Evolutionary conservation across 2,113 vertebrate genomes (phyloP).

Genomic region (Platysternon megacephalum): DNA sequence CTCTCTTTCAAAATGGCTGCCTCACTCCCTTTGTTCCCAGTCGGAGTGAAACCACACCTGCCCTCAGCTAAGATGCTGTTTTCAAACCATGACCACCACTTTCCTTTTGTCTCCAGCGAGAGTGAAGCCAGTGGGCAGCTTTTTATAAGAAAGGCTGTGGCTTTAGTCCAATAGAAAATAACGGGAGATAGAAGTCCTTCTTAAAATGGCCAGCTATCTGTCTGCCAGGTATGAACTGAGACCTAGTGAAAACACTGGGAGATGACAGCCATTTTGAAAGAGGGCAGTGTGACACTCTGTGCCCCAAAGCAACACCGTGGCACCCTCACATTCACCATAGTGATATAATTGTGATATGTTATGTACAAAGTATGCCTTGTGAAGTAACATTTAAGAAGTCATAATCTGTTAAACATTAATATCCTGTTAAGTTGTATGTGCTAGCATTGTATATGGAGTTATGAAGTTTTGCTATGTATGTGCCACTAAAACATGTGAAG

Average conservation of each 20-base stretch:
- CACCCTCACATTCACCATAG: too few species aligned
- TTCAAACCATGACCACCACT: not conserved
- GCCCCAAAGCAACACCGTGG: too few species aligned
- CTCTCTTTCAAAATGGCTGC: not conserved
- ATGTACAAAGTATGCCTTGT: too few species aligned
- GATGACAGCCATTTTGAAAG: not conserved
- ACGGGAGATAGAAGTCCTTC: too few species aligned
- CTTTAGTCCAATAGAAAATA: not conserved
- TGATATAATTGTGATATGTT: too few species aligned
- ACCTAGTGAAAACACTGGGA: not conserved
- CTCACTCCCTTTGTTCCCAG: not conserved
- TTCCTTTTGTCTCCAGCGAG: not conserved
- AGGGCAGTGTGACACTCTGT: not conserved
- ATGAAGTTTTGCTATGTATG: too few species aligned
- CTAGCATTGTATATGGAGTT: too few species aligned
- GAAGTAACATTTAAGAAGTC: too few species aligned
- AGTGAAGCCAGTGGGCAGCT: not conserved
- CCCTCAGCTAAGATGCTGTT: not conserved
- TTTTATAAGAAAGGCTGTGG: not conserved
- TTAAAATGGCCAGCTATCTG: too few species aligned
- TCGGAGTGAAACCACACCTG: not conserved
- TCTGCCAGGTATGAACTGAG: not conserved
- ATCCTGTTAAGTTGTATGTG: too few species aligned
- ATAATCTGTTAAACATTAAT: too few species aligned
- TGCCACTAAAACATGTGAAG: too few species aligned